Base-by-base conservation (phyloP, 1,140 invertebrate species). In the Cyrtorhinus lividipennis region DNA sequence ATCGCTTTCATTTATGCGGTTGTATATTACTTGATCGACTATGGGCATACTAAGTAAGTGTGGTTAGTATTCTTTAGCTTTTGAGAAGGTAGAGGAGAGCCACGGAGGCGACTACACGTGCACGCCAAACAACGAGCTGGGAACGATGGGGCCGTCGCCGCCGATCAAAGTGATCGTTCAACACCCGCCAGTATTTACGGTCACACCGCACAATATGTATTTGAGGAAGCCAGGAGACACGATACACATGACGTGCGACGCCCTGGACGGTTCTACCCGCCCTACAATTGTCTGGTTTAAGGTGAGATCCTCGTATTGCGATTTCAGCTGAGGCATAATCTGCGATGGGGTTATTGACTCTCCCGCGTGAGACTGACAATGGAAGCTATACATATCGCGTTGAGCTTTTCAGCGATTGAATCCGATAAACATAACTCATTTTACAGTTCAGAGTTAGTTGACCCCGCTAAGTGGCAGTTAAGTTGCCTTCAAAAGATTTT, bases 41-140 rank as follows among this genome's bases (percentile, higher is more conserved):
- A 30, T 45, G 20, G 22, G 13, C 20, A 18, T 57, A 18, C 44
- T 26, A 62, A 18, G 12, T 61, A 26, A 64, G 23, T 12, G 20
- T 13, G 8, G 8, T n/a, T 15, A 45, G 48, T 53, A 53, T 53
- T 53, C 18, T 22, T 20, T 53, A 20, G 48, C 48, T 53, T 53
- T 53, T 22, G 48, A 53, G 18, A 66, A 75, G 80, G 86, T 84
- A 68, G 90, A 82, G 67, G 86, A 89, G 70, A 83, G 78, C 1
- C 86, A 88, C 68, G 83, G 80, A 30, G 87, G 88, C 22, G 80
- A 80, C 66, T 97, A 96, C 74, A 86, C 85, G 23, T 97, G 93
- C 72, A 95, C 89, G 5, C 92, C 94, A 24, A 92, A 88, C 74
- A 97, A 95, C 73, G 81, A 84, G 58, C 79, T 94, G 67, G 93